phyloP scores from a whole-genome alignment of 2,113 vertebrate genomes.

The Fregetta grallaria region DNA sequence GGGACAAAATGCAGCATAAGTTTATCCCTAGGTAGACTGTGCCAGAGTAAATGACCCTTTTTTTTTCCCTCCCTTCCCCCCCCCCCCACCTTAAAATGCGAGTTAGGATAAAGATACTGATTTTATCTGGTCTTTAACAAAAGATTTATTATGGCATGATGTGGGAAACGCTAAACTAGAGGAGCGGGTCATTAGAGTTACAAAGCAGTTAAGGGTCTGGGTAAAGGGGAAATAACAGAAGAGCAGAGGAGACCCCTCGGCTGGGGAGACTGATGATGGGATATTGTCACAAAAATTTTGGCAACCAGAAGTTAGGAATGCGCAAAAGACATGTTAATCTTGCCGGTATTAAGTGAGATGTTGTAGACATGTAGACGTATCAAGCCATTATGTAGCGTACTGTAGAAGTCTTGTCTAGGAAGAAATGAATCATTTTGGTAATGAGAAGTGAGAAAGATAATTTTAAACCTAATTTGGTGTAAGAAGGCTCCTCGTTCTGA shows the following conservation, averaged over 20 bases:
- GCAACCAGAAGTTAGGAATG: not conserved
- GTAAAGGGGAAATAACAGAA: not conserved
- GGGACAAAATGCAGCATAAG: not conserved
- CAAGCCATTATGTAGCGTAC: not conserved
- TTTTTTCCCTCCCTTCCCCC: not conserved
- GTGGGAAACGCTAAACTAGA: not conserved
- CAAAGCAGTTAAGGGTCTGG: not conserved
- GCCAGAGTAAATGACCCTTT: not conserved
- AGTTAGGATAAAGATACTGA: not conserved
- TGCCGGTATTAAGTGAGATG: not conserved
- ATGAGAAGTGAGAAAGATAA: not conserved
- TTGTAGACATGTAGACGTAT: not conserved
- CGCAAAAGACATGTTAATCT: rapidly evolving
- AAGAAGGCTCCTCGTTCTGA: not conserved
- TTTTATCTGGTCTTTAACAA: not conserved
- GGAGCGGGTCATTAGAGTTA: not conserved
- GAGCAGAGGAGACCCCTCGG: not conserved
- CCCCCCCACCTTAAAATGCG: not conserved
- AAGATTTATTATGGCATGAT: not conserved
- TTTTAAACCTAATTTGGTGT: not conserved
- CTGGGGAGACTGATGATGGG: not conserved
- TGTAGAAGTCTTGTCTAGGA: not conserved
- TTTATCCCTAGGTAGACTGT: not conserved
- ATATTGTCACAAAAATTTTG: not conserved
- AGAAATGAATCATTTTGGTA: not conserved